These are phyloP conservation scores for Himalopsyche anomala DNA, from an alignment of 2,888 invertebrate genomes.

Conservation along the genomic window DNA sequence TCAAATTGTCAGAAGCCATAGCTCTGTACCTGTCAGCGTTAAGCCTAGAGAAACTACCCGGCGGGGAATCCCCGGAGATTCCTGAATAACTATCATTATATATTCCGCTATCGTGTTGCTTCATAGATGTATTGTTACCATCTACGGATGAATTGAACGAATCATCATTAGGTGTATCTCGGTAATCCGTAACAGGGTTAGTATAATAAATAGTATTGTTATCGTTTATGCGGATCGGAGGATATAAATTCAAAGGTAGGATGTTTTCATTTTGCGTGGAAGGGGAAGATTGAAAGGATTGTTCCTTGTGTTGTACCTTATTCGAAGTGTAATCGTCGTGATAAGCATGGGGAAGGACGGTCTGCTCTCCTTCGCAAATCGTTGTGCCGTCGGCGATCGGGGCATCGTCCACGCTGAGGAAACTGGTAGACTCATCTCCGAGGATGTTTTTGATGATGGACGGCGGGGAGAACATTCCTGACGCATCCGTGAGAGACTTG, in stretches of 20 bases:
- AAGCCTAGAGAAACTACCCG: constrained; percentile 70
- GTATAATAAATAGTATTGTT: constrained; percentile 55
- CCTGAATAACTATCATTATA: constrained; percentile 47
- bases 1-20: constrained; percentile 71
- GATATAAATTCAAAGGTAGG: constrained; percentile 34
- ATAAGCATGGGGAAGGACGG: constrained; percentile 75
- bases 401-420: constrained; percentile 74
- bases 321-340: constrained; percentile 67
- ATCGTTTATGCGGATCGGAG: constrained; percentile 43
- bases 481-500: constrained; percentile 88
- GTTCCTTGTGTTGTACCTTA: constrained; percentile 77
- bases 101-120: constrained; percentile 35
- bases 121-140: background rate
- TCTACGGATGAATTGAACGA: constrained; percentile 7
- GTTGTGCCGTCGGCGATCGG: constrained; percentile 67
- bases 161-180: background rate
- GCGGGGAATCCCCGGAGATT: constrained; percentile 43
- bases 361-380: constrained; percentile 24
- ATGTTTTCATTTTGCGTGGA: background rate
- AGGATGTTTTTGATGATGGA: constrained; percentile 91
- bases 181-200: constrained; percentile 33
- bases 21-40: constrained; percentile 74
- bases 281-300: constrained; percentile 72
- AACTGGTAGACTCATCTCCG: constrained; percentile 79
- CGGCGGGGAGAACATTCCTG: constrained; percentile 90